Base-by-base conservation (phyloP, 2,888 invertebrate species). In the Drosophila paranaensis region DNA sequence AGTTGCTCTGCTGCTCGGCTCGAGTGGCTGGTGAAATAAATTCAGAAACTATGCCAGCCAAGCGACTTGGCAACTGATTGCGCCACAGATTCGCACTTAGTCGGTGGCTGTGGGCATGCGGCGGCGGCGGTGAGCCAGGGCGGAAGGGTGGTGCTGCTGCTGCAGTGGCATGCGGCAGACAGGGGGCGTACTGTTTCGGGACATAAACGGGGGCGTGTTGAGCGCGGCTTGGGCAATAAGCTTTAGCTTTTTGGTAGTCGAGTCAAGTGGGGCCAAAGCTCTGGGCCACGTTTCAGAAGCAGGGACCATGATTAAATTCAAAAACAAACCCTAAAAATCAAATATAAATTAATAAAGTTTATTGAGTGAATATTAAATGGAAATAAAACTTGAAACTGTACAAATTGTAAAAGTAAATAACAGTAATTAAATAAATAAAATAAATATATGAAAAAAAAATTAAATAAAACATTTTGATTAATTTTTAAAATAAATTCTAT, bases 71-170 rank as follows among this genome's bases (percentile, higher is more conserved):
- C 87, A 87, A 87, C 90, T 90, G 86, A 87, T 90, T 90, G 90
- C 86, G 88, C 84, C 84, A 85, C 90, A 90, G 89, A 89, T 90
- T 90, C 89, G 90, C 89, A 89, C 89, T 87, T 90, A 89, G 89
- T 87, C 90, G 69, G 79, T 79, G 84, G 84, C 79, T 75, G 60
- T 58, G 69, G 67, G 67, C 48, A 33, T 3, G 8, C 20, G 20
- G 20, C 53, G 25, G 54, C 11, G 43, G 16, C n/a, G 20, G 53
- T 14, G 33, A 16, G 33, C 33, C 55, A 42, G 33, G 33, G 50
- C 6, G 5, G 51, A 11, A 39, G 25, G 9, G 54, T n/a, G 54
- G 40, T 40, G 54, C 40, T 20, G 50, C 27, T 46, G 57, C 14
- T 48, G 55, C 35, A 39, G 25, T 58, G 43, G 51, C 68, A 51